Base-by-base conservation (phyloP, 2,797 vertebrate species). In the Helarctos malayanus region DNA sequence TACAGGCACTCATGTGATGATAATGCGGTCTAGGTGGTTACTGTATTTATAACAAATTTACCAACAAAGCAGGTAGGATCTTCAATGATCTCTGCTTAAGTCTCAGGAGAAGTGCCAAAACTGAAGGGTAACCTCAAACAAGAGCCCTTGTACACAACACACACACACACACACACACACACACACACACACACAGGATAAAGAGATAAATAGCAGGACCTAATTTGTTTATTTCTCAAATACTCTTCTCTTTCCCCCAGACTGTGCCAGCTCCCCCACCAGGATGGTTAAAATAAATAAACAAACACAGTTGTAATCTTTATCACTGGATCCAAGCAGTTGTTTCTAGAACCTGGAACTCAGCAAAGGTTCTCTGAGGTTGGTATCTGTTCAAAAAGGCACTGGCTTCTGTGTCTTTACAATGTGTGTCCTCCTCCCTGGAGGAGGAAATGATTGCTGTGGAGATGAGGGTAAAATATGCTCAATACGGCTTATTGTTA, bases 141-240 rank as follows among this genome's bases (percentile, higher is more conserved):
- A 49, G 65, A 76, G 61, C 52, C 79, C 32, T 71, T 38, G 32
- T 6, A 56, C 11, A 76, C 29, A 61, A 32, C 35, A 29, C 11
- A 7, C 41, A 21, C 38, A 47, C 2, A 12, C 45, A 56, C 16
- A 32, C n/a, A 56, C 63, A 47, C 7, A 79, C 57, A 27, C 61
- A 32, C 41, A 56, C 16, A 32, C n/a, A 56, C 63, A 47, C 7
- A 79, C 57, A 27, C 61, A 32, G 1, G 59, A 7, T 61, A 29
- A 16, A n/a, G 16, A 65, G 14, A 65, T 85, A 92, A 89, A 79
- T 16, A 75, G n/a, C 23, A 63, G 21, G 45, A 54, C 29, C 54
- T 73, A 5, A 89, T 95, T 93, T 87, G 68, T 78, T 80, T 93
- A 23, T 92, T 97, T 95, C 81, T 87, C 88, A 68, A 76, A 82